These are phyloP conservation scores for Enteromius paludinosus DNA, from an alignment of 2,797 vertebrate genomes.

Conservation along the genomic window DNA sequence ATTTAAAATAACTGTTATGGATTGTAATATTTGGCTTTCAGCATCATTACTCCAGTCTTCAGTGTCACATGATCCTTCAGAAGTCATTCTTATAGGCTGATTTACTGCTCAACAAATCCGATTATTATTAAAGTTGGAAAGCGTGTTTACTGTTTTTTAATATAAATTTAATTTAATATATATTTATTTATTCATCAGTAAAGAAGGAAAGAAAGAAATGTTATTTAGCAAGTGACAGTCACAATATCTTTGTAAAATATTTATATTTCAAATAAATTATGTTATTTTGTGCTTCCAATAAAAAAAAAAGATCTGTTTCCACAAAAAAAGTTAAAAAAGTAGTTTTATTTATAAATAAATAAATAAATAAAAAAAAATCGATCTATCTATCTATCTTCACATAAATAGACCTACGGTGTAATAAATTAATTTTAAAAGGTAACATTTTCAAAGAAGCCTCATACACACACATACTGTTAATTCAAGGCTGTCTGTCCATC, in stretches of 20 bases:
- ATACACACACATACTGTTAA: not conserved
- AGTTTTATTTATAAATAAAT: no score
- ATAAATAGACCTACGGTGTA: not conserved
- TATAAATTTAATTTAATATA: not conserved
- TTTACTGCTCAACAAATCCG: not conserved
- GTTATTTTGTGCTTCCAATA: no score
- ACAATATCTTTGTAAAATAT: not conserved
- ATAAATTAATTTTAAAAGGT: no score
- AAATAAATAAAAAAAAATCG: no score
- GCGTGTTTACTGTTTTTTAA: not conserved
- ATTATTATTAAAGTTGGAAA: not conserved
- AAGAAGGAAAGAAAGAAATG: not conserved
- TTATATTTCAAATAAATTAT: not conserved
- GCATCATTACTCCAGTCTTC: not conserved
- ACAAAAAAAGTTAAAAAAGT: not conserved
- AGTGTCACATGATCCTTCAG: not conserved
- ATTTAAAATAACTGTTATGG: not conserved
- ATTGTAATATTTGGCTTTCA: no score
- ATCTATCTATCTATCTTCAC: no score
- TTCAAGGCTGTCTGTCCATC: not conserved
- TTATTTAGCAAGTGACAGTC: not conserved
- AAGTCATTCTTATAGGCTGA: not conserved
- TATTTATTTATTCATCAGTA: not conserved
- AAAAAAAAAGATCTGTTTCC: not conserved
- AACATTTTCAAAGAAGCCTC: no score